These are phyloP conservation scores for Marronus borbonicus DNA, from an alignment of 2,888 invertebrate genomes.

Conservation along the genomic window DNA sequence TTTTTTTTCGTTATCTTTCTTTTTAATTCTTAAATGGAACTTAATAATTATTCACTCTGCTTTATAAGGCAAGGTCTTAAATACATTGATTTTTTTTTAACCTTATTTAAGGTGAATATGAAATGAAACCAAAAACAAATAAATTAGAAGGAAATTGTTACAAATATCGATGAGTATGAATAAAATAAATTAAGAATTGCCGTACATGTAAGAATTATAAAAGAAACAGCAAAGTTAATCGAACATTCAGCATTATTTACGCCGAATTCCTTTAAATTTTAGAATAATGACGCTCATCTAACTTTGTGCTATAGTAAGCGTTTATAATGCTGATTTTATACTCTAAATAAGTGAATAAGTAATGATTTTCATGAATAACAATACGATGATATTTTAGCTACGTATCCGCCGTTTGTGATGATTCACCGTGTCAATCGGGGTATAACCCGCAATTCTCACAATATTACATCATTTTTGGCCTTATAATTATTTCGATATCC, in stretches of 20 bases:
- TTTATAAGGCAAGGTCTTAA: conserved; percentile 52
- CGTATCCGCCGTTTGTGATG: not conserved
- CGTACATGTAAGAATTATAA: not conserved
- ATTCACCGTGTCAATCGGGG: not conserved
- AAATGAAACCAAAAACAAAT: conserved; percentile 3
- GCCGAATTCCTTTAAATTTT: too few relatives aligned
- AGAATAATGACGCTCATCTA: too few relatives aligned
- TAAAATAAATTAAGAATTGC: not conserved
- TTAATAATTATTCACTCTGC: conserved; percentile 51
- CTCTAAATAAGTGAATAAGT: too few relatives aligned
- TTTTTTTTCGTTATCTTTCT: not conserved
- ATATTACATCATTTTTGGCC: conserved; percentile 10
- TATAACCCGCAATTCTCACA: not conserved
- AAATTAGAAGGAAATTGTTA: not conserved
- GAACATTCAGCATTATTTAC: too few relatives aligned
- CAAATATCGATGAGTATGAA: conserved; percentile 8
- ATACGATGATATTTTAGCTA: too few relatives aligned
- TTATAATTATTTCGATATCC: conserved; percentile 18
- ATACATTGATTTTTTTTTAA: conserved; percentile 38
- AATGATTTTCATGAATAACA: too few relatives aligned
- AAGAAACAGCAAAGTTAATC: not conserved
- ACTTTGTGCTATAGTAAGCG: too few relatives aligned
- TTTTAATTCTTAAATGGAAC: conserved; percentile 28
- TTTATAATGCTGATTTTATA: too few relatives aligned
- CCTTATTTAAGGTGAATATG: conserved; percentile 17